Evolutionary conservation across 37 sponge, comb jelly and placozoan species (phyloP), one percentile per base, ranked within the genome.

Genomic region (Spongilla lacustris): DNA sequence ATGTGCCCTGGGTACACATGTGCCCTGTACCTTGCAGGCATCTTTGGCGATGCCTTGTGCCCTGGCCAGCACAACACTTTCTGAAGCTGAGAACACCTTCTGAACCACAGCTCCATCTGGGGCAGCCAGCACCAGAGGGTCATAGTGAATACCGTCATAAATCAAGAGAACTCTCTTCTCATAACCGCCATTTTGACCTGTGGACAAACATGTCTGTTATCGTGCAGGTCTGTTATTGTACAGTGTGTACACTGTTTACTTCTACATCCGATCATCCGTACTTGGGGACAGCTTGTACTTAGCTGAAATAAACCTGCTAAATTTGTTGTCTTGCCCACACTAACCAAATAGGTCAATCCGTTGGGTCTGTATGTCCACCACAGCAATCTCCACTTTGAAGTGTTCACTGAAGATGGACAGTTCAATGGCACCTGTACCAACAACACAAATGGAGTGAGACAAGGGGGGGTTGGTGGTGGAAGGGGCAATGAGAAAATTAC

Each of bases 261-360:
- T n/a, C n/a, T n/a, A n/a, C n/a, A n/a, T n/a, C n/a, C n/a, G n/a
- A n/a, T n/a, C n/a, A n/a, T n/a, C n/a, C n/a, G n/a, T n/a, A n/a
- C n/a, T n/a, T n/a, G n/a, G n/a, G n/a, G n/a, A n/a, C n/a, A n/a
- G n/a, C n/a, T n/a, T n/a, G n/a, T n/a, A n/a, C n/a, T n/a, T n/a
- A n/a, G n/a, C n/a, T n/a, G n/a, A n/a, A n/a, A n/a, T n/a, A n/a
- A n/a, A n/a, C n/a, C n/a, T n/a, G n/a, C n/a, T n/a, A n/a, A n/a
- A n/a, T n/a, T n/a, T n/a, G n/a, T n/a, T n/a, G n/a, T n/a, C n/a
- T n/a, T n/a, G n/a, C n/a, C n/a, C 5, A 74, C 36, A 36, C 87
- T 90, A 50, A 86, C 96, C 96, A 90, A 96, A 96, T 82, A 84
- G 88, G 76, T 96, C 96, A 22, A 96, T 82, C 35, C 96, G 81